Percentiles rank a stretch among this genome's conserved stretches.
These are phyloP conservation scores for Platycheirus rosarum DNA, from an alignment of 2,888 invertebrate species.

Conservation along the genomic window DNA sequence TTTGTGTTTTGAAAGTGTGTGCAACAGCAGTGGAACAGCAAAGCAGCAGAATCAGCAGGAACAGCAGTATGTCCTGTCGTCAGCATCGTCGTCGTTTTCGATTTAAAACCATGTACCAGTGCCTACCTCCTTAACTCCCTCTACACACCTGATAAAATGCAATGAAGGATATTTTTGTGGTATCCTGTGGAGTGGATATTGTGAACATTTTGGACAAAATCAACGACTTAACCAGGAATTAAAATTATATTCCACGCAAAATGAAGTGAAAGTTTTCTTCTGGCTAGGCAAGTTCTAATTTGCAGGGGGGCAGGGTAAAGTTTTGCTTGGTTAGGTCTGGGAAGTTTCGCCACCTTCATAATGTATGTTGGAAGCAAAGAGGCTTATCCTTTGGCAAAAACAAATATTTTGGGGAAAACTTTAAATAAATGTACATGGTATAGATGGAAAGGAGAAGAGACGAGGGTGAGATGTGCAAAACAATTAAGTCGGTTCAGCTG, in stretches of 20 bases:
- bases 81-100: background rate
- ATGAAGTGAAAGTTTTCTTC: slow-evolving; percentile 62
- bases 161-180: slow-evolving; percentile 60
- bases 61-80: background rate
- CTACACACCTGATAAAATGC: slow-evolving; percentile 46
- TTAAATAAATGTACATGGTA: background rate
- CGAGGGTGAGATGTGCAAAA: slow-evolving; percentile 20
- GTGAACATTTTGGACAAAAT: slow-evolving; percentile 50
- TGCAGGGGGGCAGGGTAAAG: slow-evolving; percentile 26
- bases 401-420: slow-evolving; percentile 48
- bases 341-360: background rate
- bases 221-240: slow-evolving; percentile 56
- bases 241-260: slow-evolving; percentile 56
- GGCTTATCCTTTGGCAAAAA: slow-evolving; percentile 54
- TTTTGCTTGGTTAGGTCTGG: background rate
- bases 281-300: slow-evolving; percentile 52
- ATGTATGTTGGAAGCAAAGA: background rate
- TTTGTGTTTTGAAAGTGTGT: slow-evolving; percentile 62
- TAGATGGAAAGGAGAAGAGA: background rate
- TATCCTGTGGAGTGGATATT: slow-evolving; percentile 53
- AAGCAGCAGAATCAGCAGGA: background rate
- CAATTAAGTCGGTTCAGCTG: slow-evolving; percentile 60
- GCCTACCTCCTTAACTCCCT: background rate
- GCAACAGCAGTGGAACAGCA: too few species aligned
- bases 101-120: background rate